A percentile compares a stretch with the other conserved stretches of the same genome.
These are phyloP conservation scores for Diorhabda carinulata DNA, from an alignment of 1,140 invertebrate species.

Conservation along the genomic window DNA sequence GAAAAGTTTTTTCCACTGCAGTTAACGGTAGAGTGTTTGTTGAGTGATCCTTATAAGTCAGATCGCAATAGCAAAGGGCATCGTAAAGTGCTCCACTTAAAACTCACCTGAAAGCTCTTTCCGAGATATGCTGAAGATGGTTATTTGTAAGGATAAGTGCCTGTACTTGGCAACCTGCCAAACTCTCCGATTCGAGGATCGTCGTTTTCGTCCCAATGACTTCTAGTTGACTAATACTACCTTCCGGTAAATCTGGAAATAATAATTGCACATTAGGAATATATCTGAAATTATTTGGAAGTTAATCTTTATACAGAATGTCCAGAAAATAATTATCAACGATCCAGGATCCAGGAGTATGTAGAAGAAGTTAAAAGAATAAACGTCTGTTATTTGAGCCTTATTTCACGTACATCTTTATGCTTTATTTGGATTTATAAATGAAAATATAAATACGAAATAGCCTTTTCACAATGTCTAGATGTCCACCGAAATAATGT, in stretches of 20 bases:
- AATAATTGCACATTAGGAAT: neutral
- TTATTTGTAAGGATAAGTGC: slow-evolving; percentile 45
- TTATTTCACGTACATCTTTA: no score
- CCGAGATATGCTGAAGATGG: slow-evolving; percentile 43
- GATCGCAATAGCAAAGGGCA: slow-evolving; percentile 1
- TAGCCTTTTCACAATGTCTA: no score
- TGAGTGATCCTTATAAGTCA: neutral
- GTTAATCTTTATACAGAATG: no score
- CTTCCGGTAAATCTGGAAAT: slow-evolving; percentile 42
- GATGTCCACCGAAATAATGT: no score
- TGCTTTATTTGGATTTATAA: no score
- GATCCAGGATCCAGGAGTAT: no score
- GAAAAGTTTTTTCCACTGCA: no score
- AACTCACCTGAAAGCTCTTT: slow-evolving; percentile 45
- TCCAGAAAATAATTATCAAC: no score
- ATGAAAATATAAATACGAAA: no score
- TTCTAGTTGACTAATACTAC: slow-evolving; percentile 43
- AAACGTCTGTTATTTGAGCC: no score
- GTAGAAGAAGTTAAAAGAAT: no score
- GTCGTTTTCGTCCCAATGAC: slow-evolving; percentile 40
- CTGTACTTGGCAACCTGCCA: slow-evolving; percentile 44
- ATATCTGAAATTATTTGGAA: neutral
- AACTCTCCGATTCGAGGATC: slow-evolving; percentile 41
- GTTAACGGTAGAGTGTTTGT: neutral
- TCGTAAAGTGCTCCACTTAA: neutral